Evolutionary conservation across 2,797 vertebrate species (phyloP).

Genomic region (Allobates femoralis): DNA sequence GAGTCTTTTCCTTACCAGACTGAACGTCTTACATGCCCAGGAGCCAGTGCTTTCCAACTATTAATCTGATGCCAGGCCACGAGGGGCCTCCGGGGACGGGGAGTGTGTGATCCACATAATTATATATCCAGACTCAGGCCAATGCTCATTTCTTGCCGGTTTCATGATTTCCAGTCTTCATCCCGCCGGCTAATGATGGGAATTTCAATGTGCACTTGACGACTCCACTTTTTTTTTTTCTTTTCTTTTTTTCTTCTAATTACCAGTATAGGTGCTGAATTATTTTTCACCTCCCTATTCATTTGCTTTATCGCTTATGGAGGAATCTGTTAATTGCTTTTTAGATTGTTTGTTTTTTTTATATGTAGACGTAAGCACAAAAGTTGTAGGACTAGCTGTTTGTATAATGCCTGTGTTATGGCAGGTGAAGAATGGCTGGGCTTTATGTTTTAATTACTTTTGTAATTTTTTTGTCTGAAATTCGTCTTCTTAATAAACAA

Average conservation of each 20-base stretch:
- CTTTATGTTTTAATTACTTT: background rate
- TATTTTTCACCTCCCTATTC: background rate
- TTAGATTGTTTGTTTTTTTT: background rate
- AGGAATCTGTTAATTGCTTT: constrained; percentile 19
- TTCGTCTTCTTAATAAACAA: background rate
- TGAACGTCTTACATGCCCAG: background rate
- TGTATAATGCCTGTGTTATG: background rate
- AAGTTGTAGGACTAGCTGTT: background rate
- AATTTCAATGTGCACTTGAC: background rate
- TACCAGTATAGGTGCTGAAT: background rate
- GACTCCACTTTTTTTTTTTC: background rate
- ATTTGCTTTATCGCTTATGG: background rate
- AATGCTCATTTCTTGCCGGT: background rate
- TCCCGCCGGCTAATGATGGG: background rate
- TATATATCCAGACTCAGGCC: background rate
- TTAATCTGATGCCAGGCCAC: constrained; percentile 36
- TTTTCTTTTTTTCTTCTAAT: background rate
- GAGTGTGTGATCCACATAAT: constrained; percentile 42
- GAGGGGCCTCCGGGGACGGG: background rate
- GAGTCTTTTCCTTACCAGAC: background rate
- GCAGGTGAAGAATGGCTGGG: background rate
- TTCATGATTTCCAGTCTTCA: background rate
- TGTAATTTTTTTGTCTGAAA: background rate
- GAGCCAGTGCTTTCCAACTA: constrained; percentile 7
- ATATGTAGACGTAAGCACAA: background rate